A percentile compares a stretch with the other conserved stretches of the same genome.
Evolutionary conservation across 2,797 vertebrate species (phyloP).

Genomic region (Diplodus puntazzo): DNA sequence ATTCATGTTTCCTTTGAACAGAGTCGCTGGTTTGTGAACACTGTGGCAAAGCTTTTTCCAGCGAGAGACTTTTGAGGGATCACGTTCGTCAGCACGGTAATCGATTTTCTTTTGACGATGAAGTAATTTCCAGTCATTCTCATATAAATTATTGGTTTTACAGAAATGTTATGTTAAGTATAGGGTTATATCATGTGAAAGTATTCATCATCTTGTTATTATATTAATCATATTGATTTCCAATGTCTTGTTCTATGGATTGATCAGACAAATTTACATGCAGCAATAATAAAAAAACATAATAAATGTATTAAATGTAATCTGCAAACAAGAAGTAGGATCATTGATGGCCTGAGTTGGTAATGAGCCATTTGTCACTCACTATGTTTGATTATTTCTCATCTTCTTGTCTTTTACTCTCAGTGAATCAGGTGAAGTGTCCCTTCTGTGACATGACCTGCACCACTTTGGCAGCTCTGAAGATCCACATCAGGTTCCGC

Average conservation of each 20-base stretch:
- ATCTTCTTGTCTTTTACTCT: background rate
- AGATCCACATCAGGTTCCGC: constrained; percentile 84
- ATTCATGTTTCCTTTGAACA: constrained; percentile 51
- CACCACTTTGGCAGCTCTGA: constrained; percentile 84
- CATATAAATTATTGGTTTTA: too few species aligned
- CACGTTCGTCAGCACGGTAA: constrained; percentile 83
- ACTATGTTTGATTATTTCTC: background rate
- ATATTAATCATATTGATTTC: background rate
- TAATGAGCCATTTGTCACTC: background rate
- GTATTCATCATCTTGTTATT: constrained; percentile 5
- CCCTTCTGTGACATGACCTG: constrained; percentile 83
- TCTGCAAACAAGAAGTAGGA: background rate
- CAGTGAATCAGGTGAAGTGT: constrained; percentile 83
- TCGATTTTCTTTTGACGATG: background rate
- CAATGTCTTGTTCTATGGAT: background rate
- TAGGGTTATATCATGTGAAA: background rate
- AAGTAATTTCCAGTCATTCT: background rate
- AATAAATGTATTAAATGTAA: background rate
- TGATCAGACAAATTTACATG: background rate
- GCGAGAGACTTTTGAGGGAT: constrained; percentile 84
- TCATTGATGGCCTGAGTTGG: background rate
- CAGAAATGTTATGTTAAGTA: background rate
- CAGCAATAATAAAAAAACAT: background rate
- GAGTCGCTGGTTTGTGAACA: constrained; percentile 86
- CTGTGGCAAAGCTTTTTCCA: constrained; percentile 85